Percentiles rank a stretch among this genome's conserved stretches.
These are phyloP conservation scores for Tenualosa ilisha DNA, from an alignment of 2,797 vertebrate species.

Conservation along the genomic window DNA sequence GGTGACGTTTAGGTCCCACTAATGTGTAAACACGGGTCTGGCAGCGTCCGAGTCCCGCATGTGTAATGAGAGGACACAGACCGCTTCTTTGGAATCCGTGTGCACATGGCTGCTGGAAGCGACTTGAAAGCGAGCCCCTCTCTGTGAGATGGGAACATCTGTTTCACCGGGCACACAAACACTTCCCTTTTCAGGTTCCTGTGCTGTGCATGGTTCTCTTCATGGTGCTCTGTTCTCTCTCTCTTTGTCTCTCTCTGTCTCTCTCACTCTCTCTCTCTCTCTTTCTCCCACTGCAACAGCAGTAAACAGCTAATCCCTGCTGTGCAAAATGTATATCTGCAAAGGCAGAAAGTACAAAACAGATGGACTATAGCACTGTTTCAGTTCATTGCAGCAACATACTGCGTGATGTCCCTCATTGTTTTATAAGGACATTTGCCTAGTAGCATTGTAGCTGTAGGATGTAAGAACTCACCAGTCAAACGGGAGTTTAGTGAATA, in stretches of 20 bases:
- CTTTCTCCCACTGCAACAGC: neutral
- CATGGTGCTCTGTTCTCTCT: neutral
- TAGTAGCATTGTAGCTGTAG: neutral
- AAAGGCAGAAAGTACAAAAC: neutral
- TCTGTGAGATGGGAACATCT: constrained; percentile 47
- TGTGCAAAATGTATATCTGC: neutral
- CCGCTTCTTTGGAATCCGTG: neutral
- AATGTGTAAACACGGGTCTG: constrained; percentile 17
- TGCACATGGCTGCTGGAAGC: constrained; percentile 29
- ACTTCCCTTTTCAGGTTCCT: constrained; percentile 20
- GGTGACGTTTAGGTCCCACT: neutral
- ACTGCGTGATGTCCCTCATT: neutral
- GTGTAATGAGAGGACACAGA: constrained; percentile 35
- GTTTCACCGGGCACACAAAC: constrained; percentile 47
- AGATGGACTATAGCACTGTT: neutral
- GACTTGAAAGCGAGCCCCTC: constrained; percentile 41
- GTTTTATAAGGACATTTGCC: neutral
- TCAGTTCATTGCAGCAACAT: neutral
- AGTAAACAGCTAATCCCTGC: neutral
- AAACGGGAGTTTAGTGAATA: neutral
- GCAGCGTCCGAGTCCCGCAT: constrained; percentile 22
- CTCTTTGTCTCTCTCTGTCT: neutral
- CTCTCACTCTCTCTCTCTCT: neutral
- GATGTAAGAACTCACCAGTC: no score
- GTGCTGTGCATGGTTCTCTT: constrained; percentile 13